Percentiles rank a stretch among this genome's conserved stretches.
These are phyloP conservation scores for Cantharis nigra DNA, from an alignment of 2,888 invertebrate species.

Conservation along the genomic window DNA sequence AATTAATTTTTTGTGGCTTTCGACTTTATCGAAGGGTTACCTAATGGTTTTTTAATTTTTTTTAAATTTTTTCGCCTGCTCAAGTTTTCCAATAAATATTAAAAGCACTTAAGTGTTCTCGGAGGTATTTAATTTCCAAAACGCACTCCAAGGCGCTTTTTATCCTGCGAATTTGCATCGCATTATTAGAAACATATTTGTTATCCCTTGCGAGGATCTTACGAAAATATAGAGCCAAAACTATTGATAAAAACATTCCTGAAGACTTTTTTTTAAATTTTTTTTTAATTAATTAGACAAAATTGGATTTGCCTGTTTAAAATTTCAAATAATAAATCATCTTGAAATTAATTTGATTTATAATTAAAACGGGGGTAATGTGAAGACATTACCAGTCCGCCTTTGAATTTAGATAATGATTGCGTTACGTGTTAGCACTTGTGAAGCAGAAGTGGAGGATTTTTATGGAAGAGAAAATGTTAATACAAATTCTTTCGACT, in stretches of 20 bases:
- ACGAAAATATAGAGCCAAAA: background rate
- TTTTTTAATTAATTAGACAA: too few relatives aligned
- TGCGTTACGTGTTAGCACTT: background rate
- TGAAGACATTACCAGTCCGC: background rate
- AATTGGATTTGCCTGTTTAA: too few relatives aligned
- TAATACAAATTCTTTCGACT: background rate
- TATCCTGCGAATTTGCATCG: background rate
- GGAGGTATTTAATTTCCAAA: background rate
- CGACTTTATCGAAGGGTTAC: background rate
- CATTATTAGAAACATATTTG: background rate
- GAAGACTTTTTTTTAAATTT: too few relatives aligned
- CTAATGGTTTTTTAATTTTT: background rate
- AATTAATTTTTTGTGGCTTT: constrained; percentile 17
- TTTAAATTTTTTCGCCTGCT: background rate
- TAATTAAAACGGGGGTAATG: too few relatives aligned
- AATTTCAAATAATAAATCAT: too few relatives aligned
- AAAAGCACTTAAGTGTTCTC: background rate
- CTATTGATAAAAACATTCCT: too few relatives aligned
- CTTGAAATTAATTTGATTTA: too few relatives aligned
- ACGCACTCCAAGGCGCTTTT: background rate
- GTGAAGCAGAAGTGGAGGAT: too few relatives aligned
- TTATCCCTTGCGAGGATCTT: background rate
- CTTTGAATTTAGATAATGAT: background rate
- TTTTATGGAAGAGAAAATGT: background rate
- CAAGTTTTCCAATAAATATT: background rate